These are phyloP conservation scores for Nycticryphes semicollaris DNA, from an alignment of 2,113 vertebrate species.

Conservation along the genomic window DNA sequence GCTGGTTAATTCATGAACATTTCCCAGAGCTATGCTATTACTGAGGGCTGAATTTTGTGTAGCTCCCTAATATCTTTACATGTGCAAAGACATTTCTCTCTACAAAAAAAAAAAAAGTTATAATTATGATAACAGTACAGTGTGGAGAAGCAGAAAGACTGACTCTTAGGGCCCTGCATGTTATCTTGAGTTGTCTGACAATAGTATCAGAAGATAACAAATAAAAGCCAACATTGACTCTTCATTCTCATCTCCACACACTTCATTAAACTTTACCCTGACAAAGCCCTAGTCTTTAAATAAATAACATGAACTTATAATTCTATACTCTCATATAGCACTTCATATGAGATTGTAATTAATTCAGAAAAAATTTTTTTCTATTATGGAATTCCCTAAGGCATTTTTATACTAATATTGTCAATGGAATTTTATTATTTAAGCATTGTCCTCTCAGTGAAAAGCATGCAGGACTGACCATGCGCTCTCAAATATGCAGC, in stretches of 20 bases:
- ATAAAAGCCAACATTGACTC: background rate
- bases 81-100: background rate
- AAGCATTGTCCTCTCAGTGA: background rate
- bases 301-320: background rate
- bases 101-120: background rate
- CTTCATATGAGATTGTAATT: background rate
- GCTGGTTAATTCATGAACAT: constrained; percentile 8
- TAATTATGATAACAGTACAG: rapidly evolving
- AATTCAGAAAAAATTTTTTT: background rate
- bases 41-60: background rate
- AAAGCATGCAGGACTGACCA: background rate
- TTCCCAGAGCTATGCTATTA: background rate
- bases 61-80: background rate
- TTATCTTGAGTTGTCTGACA: background rate
- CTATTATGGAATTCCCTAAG: background rate
- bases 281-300: background rate
- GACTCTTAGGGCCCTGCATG: background rate
- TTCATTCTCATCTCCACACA: background rate
- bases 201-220: background rate
- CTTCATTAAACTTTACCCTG: background rate
- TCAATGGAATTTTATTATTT: background rate
- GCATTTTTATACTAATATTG: background rate
- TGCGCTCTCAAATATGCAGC: background rate
- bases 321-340: background rate
- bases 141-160: background rate